Evolutionary conservation across 2,113 vertebrate genomes (phyloP), one percentile per base, ranked within the genome.

Genomic region (Neodon shergylaensis): DNA sequence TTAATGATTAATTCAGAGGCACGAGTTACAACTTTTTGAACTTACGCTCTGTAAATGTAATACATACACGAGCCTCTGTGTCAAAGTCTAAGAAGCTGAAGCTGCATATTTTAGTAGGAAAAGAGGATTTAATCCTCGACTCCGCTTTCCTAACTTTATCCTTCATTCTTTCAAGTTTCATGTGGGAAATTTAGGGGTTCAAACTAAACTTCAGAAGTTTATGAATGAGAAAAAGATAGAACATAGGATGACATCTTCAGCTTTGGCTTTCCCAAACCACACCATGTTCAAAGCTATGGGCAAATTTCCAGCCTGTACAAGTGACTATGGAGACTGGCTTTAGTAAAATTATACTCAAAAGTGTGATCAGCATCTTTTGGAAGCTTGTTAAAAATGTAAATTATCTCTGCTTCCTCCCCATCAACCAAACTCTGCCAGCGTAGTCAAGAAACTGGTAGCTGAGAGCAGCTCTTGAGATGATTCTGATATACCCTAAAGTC

Each of bases 1-100:
- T 96, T 81, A 96, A 85, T 19, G 95, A 96, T 95, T 95, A 90
- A 97, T 96, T 95, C 28, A 89, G 78, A 96, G 49, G 85, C 61
- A 3, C 93, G 19, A 88, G 92, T 95, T 94, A 95, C 17, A 96
- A 91, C 87, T 47, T 95, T 96, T 76, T 95, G 86, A 97, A 95
- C 97, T 95, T 96, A 73, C 52, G 89, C 79, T 96, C 97, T 90
- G 81, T 76, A 97, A 92, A 96, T 90, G 49, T 84, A 95, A 94
- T 92, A 87, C 22, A 39, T 11, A 88, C 36, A 73, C 3, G 26
- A 39, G 24, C 28, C 24, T 52, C 7, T 72, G 28, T 68, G 12
- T 52, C 33, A 87, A 66, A 49, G n/a, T 13, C 39, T 47, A 73
- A 97, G 90, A 95, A 89, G 92, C 36, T 94, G 68, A 96, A 83